phyloP scores from a whole-genome alignment of 2,888 invertebrate species.

The Hirtodrosophila confusa region DNA sequence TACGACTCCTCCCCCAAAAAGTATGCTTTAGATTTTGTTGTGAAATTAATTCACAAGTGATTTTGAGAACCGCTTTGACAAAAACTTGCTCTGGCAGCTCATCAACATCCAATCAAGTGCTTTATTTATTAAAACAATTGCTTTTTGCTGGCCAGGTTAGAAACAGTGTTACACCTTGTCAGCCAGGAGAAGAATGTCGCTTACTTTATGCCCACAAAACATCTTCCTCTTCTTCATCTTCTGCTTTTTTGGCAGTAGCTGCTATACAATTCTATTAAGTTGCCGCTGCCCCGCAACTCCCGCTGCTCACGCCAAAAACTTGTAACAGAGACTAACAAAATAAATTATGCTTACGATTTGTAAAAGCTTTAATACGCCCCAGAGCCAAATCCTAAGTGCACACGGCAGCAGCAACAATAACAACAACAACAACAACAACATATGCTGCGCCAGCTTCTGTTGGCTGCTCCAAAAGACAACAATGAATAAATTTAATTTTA shows the following conservation, averaged over 20 bases:
- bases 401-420: conserved; percentile 47
- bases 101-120: too few species aligned
- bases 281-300: conserved; percentile 5
- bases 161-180: too few species aligned
- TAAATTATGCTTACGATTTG: conserved; percentile 79
- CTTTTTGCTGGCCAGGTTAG: too few species aligned
- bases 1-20: too few species aligned
- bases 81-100: too few species aligned
- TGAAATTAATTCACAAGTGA: too few species aligned
- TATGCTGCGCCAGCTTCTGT: conserved; percentile 42
- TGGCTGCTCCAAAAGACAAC: conserved; percentile 65
- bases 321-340: conserved; percentile 66
- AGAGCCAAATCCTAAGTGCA: conserved; percentile 75
- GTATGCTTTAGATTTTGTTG: too few species aligned
- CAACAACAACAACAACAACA: conserved; percentile 11
- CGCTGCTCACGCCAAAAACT: conserved; percentile 22
- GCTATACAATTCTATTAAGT: conserved; percentile 47
- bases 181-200: too few species aligned
- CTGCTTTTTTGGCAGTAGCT: not conserved
- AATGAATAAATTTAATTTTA: conserved; percentile 77
- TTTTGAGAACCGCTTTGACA: too few species aligned
- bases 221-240: not conserved
- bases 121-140: too few species aligned
- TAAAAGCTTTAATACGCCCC: conserved; percentile 76
- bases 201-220: conserved; percentile 10